Percentiles rank a stretch among this genome's conserved stretches.
phyloP scores from a whole-genome alignment of 2,888 invertebrate species.

The Acholoe squamosa region DNA sequence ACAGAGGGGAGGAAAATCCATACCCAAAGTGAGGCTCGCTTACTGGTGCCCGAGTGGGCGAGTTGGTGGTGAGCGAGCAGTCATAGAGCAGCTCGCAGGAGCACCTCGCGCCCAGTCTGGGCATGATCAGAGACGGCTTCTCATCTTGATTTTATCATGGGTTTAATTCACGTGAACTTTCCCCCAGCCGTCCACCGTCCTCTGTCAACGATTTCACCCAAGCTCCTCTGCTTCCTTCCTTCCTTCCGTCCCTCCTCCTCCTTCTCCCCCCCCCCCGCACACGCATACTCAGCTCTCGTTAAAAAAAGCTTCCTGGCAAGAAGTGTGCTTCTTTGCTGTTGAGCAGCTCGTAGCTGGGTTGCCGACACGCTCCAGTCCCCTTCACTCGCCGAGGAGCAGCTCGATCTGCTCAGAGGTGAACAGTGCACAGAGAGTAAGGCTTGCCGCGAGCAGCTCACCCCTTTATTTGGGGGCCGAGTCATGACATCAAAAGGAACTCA shows the following conservation, averaged over 20 bases:
- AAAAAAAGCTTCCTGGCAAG: not conserved
- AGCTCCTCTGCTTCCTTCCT: not conserved
- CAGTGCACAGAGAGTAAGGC: not conserved
- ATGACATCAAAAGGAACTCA: conserved; percentile 11
- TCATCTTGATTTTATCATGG: conserved; percentile 16
- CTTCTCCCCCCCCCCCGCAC: not conserved
- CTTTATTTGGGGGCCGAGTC: not conserved
- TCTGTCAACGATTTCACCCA: not conserved
- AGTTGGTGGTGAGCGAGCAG: not conserved
- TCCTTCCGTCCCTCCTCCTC: not conserved
- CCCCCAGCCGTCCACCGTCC: not conserved
- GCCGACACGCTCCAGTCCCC: not conserved
- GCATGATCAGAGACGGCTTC: not conserved
- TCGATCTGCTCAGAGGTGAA: not conserved
- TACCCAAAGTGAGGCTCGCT: not conserved
- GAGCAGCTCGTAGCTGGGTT: not conserved
- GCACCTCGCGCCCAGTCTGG: not conserved
- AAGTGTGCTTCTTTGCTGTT: not conserved
- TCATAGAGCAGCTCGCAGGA: not conserved
- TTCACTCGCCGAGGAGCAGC: conserved; percentile 4
- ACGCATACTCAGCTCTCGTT: not conserved
- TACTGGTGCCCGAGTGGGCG: not conserved
- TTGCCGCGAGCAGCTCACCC: not conserved
- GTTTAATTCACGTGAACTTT: conserved; percentile 4
- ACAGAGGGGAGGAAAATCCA: not conserved